Evolutionary conservation across 92 coral and sea anemone species (phyloP).

Genomic region (Micromussa lordhowensis): DNA sequence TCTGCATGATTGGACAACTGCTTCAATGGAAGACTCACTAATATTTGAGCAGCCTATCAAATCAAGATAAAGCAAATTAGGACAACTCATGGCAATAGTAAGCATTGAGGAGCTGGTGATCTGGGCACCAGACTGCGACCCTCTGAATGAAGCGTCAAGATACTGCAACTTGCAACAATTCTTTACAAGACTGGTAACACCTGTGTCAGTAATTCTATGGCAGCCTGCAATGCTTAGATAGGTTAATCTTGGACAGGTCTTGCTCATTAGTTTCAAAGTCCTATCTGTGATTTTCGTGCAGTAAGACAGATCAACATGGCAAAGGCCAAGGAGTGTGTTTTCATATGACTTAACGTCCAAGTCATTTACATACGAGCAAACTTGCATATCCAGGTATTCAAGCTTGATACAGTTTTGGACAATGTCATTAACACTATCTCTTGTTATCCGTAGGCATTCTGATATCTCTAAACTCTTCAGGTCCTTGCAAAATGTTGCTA

Average conservation of each 20-base stretch:
- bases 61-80: conserved; percentile 69
- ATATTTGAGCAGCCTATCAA: conserved; percentile 80
- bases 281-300: conserved; percentile 80
- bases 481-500: conserved; percentile 71
- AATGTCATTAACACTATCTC: conserved; percentile 69
- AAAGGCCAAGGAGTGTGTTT: conserved; percentile 34
- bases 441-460: conserved; percentile 81
- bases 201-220: conserved; percentile 78
- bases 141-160: conserved; percentile 80
- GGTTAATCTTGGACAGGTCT: conserved; percentile 59
- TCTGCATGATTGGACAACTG: conserved; percentile 52
- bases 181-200: conserved; percentile 62
- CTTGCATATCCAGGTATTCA: conserved; percentile 77
- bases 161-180: conserved; percentile 66
- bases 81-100: conserved; percentile 68
- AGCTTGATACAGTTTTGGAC: conserved; percentile 77
- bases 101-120: conserved; percentile 71
- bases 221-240: conserved; percentile 84
- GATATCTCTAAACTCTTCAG: conserved; percentile 67
- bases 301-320: conserved; percentile 72
- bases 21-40: conserved; percentile 52
- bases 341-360: conserved; percentile 65
- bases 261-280: conserved; percentile 65
- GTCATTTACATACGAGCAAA: conserved; percentile 74
- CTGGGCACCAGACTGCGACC: conserved; percentile 76